A percentile compares a stretch with the other conserved stretches of the same genome.
These are phyloP conservation scores for Acrossocheilus wenchowensis DNA, from an alignment of 2,797 vertebrate genomes.

Conservation along the genomic window DNA sequence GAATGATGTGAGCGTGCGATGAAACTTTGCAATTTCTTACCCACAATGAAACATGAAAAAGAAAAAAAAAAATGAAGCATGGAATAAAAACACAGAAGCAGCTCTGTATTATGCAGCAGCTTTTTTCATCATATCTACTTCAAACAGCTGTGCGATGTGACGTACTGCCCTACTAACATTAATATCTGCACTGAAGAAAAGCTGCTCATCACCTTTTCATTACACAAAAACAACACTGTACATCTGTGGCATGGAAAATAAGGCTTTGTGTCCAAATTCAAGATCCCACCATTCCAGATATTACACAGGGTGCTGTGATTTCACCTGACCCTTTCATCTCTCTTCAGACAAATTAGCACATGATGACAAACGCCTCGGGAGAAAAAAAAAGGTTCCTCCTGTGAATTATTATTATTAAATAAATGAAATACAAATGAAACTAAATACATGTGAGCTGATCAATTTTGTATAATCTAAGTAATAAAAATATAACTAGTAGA, in stretches of 20 bases:
- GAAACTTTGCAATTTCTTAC: slow-evolving; percentile 52
- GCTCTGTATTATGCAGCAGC: background rate
- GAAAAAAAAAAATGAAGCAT: background rate
- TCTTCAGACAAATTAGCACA: slow-evolving; percentile 43
- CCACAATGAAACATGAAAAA: slow-evolving; percentile 52
- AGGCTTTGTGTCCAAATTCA: slow-evolving; percentile 40
- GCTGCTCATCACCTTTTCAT: slow-evolving; percentile 58
- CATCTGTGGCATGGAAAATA: slow-evolving; percentile 28
- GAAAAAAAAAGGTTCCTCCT: background rate
- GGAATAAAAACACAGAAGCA: background rate
- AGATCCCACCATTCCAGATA: slow-evolving; percentile 32
- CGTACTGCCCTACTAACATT: slow-evolving; percentile 20
- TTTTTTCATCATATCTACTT: slow-evolving; percentile 35
- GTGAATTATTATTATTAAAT: background rate
- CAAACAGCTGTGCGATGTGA: slow-evolving; percentile 27
- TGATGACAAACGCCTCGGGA: slow-evolving; percentile 45
- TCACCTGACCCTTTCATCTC: slow-evolving; percentile 55
- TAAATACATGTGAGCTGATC: background rate
- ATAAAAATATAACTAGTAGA: too few relatives aligned
- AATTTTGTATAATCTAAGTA: background rate
- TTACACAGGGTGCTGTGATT: slow-evolving; percentile 49
- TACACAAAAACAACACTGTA: slow-evolving; percentile 35
- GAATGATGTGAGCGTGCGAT: slow-evolving; percentile 20
- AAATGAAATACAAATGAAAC: background rate
- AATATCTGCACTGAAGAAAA: slow-evolving; percentile 31